Percentiles rank a stretch among this genome's conserved stretches.
Evolutionary conservation across 2,113 vertebrate species (phyloP).

Genomic region (Anoura caudifer): DNA sequence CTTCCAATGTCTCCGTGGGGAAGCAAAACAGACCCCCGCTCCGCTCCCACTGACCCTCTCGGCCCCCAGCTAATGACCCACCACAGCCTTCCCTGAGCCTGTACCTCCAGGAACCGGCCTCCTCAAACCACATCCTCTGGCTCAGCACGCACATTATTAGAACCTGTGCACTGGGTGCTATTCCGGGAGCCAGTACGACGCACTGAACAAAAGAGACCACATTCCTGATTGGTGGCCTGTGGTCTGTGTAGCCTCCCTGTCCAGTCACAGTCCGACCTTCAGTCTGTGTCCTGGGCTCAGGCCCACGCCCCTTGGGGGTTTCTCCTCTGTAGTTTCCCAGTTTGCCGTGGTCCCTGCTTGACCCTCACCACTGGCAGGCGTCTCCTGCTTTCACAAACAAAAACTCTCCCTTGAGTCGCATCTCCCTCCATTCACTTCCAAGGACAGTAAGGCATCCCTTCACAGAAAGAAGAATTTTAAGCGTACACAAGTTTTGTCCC

Average conservation of each 20-base stretch:
- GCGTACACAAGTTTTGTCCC: not conserved
- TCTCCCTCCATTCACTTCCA: not conserved
- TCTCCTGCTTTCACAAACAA: not conserved
- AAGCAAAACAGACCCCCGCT: rapidly evolving
- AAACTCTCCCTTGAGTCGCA: too few species aligned
- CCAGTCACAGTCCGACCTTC: too few species aligned
- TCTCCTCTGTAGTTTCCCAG: not conserved
- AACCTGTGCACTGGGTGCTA: not conserved
- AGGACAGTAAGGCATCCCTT: not conserved
- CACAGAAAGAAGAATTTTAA: not conserved
- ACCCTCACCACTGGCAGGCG: not conserved
- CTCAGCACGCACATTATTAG: too few species aligned
- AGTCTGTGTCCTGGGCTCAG: too few species aligned
- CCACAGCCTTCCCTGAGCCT: not conserved
- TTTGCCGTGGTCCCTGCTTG: not conserved
- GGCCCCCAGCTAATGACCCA: not conserved
- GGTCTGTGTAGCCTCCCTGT: not conserved
- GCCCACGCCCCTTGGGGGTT: not conserved
- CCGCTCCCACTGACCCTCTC: not conserved
- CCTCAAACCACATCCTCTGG: not conserved
- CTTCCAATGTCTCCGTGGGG: too few species aligned
- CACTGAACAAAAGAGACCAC: not conserved
- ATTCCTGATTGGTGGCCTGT: not conserved
- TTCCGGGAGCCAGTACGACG: not conserved
- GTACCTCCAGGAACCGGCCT: not conserved